Evolutionary conservation across 2,113 vertebrate genomes (phyloP).

Genomic region (Motacilla tschutschensis): DNA sequence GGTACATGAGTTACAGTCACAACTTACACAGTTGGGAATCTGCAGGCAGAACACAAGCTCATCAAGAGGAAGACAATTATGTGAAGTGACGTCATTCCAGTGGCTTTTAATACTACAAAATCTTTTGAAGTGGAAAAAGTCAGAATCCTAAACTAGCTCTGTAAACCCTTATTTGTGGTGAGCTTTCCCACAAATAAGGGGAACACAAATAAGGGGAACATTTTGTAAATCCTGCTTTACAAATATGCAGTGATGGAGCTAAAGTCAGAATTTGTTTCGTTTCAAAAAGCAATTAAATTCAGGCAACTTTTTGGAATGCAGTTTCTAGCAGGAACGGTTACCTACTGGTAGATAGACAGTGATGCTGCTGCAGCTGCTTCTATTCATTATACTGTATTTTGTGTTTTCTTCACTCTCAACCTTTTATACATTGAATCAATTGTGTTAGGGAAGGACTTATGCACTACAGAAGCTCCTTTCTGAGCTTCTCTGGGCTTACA

Average conservation of each 20-base stretch:
- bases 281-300: neutral
- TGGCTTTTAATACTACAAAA: neutral
- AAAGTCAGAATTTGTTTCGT: neutral
- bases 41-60: neutral
- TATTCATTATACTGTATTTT: neutral
- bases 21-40: neutral
- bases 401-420: neutral
- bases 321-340: neutral
- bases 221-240: neutral
- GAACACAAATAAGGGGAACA: too few species aligned
- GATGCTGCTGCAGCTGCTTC: neutral
- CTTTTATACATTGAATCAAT: neutral
- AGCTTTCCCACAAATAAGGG: neutral
- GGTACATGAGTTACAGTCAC: neutral
- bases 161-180: neutral
- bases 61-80: slow-evolving; percentile 9
- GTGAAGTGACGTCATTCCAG: neutral
- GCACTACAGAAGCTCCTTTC: neutral
- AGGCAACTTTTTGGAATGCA: neutral
- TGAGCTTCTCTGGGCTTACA: neutral
- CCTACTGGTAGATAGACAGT: neutral
- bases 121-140: neutral
- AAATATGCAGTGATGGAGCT: neutral
- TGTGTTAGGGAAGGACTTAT: neutral
- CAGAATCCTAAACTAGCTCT: neutral